Evolutionary conservation across 35 echinoderm and acorn worm genomes (phyloP).

Genomic region (Ophiothrix spiculata): DNA sequence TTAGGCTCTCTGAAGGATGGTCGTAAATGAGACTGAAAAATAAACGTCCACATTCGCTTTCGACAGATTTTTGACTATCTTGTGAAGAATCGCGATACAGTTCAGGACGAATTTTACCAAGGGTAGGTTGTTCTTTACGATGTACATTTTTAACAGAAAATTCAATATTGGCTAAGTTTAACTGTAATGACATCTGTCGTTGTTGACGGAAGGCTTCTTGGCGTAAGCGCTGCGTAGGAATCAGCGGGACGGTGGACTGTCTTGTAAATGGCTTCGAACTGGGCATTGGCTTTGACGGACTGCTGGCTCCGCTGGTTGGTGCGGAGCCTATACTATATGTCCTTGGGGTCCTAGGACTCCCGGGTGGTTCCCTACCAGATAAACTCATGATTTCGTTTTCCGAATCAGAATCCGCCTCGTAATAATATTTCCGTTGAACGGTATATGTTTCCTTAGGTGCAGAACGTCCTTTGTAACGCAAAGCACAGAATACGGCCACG

Average conservation of each 20-base stretch:
- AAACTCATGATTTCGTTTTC: conserved; percentile 86
- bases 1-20: conserved; percentile 74
- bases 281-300: conserved; percentile 61
- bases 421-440: conserved; percentile 63
- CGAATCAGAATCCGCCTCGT: conserved; percentile 79
- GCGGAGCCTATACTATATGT: background rate
- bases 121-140: conserved; percentile 55
- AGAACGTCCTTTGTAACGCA: conserved; percentile 34
- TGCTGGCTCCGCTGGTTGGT: conserved; percentile 40
- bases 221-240: conserved; percentile 58
- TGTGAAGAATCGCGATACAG: conserved; percentile 73
- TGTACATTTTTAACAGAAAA: conserved; percentile 87
- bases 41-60: conserved; percentile 72
- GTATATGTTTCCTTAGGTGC: conserved; percentile 42
- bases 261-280: background rate
- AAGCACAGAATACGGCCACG: conserved; percentile 63
- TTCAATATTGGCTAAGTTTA: conserved; percentile 87
- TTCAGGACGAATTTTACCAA: conserved; percentile 66
- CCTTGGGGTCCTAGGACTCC: conserved; percentile 4
- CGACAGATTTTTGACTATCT: conserved; percentile 44
- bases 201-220: conserved; percentile 87
- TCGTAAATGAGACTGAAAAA: conserved; percentile 86
- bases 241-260: conserved; percentile 84
- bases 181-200: conserved; percentile 81
- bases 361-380: conserved; percentile 32